Conservation (phyloP, 2,888 invertebrate genomes). For the Deladenus siricidicola region DNA sequence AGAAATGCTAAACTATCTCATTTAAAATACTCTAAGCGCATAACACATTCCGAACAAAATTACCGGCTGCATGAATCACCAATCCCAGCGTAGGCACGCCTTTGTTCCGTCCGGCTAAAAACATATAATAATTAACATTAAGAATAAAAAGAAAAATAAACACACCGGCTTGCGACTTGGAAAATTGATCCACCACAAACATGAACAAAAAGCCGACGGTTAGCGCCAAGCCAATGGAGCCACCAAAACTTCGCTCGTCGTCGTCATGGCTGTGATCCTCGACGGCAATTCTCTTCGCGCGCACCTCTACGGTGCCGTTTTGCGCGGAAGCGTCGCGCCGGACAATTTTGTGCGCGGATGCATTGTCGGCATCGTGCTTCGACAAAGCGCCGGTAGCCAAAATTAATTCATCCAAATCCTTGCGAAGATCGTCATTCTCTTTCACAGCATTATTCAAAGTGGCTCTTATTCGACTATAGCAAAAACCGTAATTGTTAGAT, state of each 20-base stretch:
- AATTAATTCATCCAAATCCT: background rate
- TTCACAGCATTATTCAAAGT: background rate
- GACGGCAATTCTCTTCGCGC: too few relatives aligned
- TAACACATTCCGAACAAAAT: too few relatives aligned
- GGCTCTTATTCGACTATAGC: background rate
- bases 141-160: background rate
- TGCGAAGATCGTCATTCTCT: background rate
- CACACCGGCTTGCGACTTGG: constrained; percentile 27
- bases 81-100: constrained; percentile 90
- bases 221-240: constrained; percentile 75
- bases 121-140: background rate
- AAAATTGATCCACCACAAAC: constrained; percentile 80
- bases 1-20: too few relatives aligned
- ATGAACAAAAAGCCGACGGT: constrained; percentile 94
- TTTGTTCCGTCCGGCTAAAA: constrained; percentile 48
- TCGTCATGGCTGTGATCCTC: background rate
- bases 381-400: background rate
- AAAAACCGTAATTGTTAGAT: background rate
- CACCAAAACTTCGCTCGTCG: background rate
- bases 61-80: constrained; percentile 92
- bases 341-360: background rate
- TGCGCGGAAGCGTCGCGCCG: background rate
- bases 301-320: background rate
- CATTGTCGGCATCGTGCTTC: background rate
- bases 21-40: too few relatives aligned